A percentile compares a stretch with the other conserved stretches of the same genome.
phyloP scores from a whole-genome alignment of 2,888 invertebrate species.

The Bombylius discolor region DNA sequence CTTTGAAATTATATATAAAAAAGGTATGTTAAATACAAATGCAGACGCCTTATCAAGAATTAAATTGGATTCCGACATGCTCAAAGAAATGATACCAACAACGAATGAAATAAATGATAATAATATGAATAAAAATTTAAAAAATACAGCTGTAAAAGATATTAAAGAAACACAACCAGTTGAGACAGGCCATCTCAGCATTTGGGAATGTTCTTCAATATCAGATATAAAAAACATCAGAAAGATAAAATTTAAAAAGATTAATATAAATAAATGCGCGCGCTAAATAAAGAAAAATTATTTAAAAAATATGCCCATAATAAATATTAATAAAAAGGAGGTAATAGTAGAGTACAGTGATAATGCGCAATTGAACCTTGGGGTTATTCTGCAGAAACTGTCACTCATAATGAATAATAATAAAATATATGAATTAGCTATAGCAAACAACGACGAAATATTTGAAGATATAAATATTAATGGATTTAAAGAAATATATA shows the following conservation, averaged over 20 bases:
- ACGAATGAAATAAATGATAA: neutral
- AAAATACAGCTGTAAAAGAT: neutral
- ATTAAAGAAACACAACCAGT: neutral
- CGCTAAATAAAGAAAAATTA: no score
- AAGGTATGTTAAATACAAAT: no score
- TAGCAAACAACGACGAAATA: neutral
- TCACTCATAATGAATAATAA: neutral
- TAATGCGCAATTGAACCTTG: neutral
- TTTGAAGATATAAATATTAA: neutral
- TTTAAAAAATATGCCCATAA: no score
- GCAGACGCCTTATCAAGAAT: no score
- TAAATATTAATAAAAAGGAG: no score
- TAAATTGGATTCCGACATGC: neutral
- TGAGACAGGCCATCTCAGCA: neutral
- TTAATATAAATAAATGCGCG: neutral
- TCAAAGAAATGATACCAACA: constrained; percentile 2
- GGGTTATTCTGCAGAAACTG: neutral
- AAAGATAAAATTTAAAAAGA: neutral
- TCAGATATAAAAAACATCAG: neutral
- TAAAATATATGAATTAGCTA: neutral
- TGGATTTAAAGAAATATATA: neutral
- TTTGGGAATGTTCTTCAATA: constrained; percentile 1
- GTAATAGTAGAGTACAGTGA: neutral
- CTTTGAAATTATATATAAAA: constrained; percentile 13
- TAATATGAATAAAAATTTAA: neutral